Base-by-base conservation (phyloP, 2,113 vertebrate species). In the Brachyistius frenatus region DNA sequence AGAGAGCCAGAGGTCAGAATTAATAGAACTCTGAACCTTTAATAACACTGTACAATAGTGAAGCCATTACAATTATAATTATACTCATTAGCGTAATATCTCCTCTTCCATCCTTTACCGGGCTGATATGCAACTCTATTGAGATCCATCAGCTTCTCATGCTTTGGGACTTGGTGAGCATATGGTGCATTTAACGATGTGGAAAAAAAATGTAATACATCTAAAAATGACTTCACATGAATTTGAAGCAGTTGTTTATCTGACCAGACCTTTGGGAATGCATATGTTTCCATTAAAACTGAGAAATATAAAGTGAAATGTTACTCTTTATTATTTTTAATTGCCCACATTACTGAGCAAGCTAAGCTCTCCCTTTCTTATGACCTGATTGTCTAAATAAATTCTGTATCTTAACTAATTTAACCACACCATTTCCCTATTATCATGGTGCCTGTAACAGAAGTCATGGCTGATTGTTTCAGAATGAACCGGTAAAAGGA, bases 1-100 rank as follows among this genome's bases (percentile, higher is more conserved):
- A 76, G 57, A 63, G 78, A 52, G 47, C n/a, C 35, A 49, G 79
- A 86, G 87, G 86, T 91, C 76, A 83, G 56, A 78, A 84, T 73
- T 69, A 90, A 88, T 82, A 64, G 66, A 83, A 78, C 61, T 53
- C 8, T 69, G 65, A 84, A 86, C 76, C 80, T 84, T 83, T 83
- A 76, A 75, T 78, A 89, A 81, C 73, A 81, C 60, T 73, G 67
- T 81, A 84, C 75, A 83, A 73, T 73, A 49, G 79, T 67, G 58
- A 69, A 75, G 77, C 66, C 36, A 77, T 89, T 84, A 89, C 39
- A 23, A 57, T 82, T 77, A 63, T 81, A 85, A 89, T 92, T 86
- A 86, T 62, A 57, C 62, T 89, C 86, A 88, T 93, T 90, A 91
- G 73, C 73, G 16, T 63, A 83, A 90, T 76, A 82, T 73, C 69